These are phyloP conservation scores for Eremobia ochroleuca DNA, from an alignment of 2,888 invertebrate species.

Conservation along the genomic window DNA sequence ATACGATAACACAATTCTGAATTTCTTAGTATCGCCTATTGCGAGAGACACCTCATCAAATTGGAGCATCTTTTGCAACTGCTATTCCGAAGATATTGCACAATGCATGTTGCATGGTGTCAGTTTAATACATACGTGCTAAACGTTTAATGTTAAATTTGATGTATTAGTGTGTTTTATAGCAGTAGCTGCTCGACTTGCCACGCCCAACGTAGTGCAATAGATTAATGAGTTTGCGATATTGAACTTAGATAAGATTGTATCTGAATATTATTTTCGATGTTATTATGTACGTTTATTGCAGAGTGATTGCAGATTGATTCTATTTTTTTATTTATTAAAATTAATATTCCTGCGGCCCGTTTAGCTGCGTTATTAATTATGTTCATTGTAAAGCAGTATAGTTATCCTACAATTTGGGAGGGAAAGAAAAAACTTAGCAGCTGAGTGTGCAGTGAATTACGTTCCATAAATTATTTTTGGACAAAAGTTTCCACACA, in stretches of 20 bases:
- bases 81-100: slow-evolving; percentile 31
- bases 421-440: background rate
- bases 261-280: background rate
- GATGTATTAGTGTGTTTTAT: slow-evolving; percentile 47
- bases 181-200: slow-evolving; percentile 9
- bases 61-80: slow-evolving; percentile 68
- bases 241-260: slow-evolving; percentile 4
- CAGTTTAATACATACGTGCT: slow-evolving; percentile 23
- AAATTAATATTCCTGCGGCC: background rate
- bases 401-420: background rate
- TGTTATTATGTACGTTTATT: background rate
- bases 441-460: background rate
- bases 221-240: background rate
- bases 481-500: background rate
- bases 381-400: background rate
- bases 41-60: slow-evolving; percentile 43
- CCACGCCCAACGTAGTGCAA: slow-evolving; percentile 32
- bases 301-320: background rate
- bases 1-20: slow-evolving; percentile 23
- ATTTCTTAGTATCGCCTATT: slow-evolving; percentile 47
- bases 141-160: slow-evolving; percentile 41
- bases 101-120: slow-evolving; percentile 39
- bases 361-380: background rate
- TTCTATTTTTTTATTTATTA: background rate
- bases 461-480: background rate